Base-by-base conservation (phyloP, 2,888 invertebrate genomes). In the Orchestes rusci region DNA sequence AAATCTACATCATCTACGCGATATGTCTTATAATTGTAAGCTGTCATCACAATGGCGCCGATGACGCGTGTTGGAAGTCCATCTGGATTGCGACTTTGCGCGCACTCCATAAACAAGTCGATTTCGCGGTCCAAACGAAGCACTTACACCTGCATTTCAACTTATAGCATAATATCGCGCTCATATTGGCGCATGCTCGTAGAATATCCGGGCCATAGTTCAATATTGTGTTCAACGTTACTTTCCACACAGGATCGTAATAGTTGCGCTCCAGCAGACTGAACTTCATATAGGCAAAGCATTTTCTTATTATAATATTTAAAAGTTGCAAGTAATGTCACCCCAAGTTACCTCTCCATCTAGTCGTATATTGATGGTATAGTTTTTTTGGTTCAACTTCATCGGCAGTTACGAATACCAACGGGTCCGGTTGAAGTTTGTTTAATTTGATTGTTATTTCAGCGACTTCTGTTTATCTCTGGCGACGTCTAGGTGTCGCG, bases 141-240 rank as follows among this genome's bases (percentile, higher is more conserved):
- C 0, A 92, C 82, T n/a, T n/a, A n/a, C n/a, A n/a, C n/a, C n/a
- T n/a, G n/a, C n/a, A n/a, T n/a, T 63, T 93, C 92, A 0, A 80
- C 73, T 36, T 84, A 84, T 72, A 94, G 72, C 5, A 93, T 67
- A n/a, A 93, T 74, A 1, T 77, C 70, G 0, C 72, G 66, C 60
- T 94, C 93, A 60, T 87, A 84, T 54, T 89, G 86, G 1, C 88
- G 76, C 28, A 93, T 89, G 89, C 89, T 87, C 88, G 88, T 1
- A 91, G n/a, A n/a, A n/a, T n/a, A n/a, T n/a, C n/a, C n/a, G n/a
- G n/a, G n/a, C n/a, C n/a, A n/a, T n/a, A n/a, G 65, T 60, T 87
- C 81, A 7, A 91, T 60, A 30, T 70, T 74, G 49, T 71, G 75
- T 17, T 85, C 77, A n/a, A n/a, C n/a, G n/a, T 60, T 68, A 84